Conservation (phyloP, 1,140 invertebrate species). For the Pomacea maculata region DNA sequence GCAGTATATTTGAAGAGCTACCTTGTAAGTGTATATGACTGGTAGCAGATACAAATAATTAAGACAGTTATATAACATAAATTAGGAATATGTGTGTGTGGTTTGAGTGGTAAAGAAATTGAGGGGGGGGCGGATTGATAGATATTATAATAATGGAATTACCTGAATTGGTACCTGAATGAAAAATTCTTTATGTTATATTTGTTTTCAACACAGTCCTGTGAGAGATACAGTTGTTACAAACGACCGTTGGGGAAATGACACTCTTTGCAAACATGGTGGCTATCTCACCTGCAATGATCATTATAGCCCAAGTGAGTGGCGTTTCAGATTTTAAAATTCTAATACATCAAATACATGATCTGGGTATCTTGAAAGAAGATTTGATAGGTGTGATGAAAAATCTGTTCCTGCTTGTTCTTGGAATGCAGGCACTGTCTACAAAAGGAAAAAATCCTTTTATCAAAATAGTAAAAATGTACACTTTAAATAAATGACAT, state of each 20-base stretch:
- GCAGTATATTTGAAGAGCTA: neutral
- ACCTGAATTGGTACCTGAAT: neutral
- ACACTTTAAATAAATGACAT: neutral
- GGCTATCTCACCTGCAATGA: slow-evolving; percentile 83
- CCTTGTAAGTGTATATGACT: neutral
- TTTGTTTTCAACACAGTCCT: slow-evolving; percentile 67
- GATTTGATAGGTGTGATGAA: neutral
- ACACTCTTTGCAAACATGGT: slow-evolving; percentile 83
- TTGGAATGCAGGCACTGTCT: neutral
- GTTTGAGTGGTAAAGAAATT: too few relatives aligned
- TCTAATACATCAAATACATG: neutral
- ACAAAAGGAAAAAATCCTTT: neutral
- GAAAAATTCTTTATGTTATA: neutral
- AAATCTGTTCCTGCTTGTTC: neutral
- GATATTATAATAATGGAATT: neutral
- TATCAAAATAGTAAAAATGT: neutral
- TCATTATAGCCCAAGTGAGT: neutral
- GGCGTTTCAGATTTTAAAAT: neutral
- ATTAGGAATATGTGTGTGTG: neutral
- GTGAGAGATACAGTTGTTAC: slow-evolving; percentile 85
- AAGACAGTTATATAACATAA: neutral
- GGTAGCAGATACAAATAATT: neutral
- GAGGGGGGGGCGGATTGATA: too few relatives aligned
- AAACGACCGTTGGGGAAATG: slow-evolving; percentile 85
- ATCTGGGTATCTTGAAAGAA: neutral